A percentile compares a stretch with the other conserved stretches of the same genome.
phyloP scores from a whole-genome alignment of 2,113 vertebrate genomes.

The Chaetodon auriga region DNA sequence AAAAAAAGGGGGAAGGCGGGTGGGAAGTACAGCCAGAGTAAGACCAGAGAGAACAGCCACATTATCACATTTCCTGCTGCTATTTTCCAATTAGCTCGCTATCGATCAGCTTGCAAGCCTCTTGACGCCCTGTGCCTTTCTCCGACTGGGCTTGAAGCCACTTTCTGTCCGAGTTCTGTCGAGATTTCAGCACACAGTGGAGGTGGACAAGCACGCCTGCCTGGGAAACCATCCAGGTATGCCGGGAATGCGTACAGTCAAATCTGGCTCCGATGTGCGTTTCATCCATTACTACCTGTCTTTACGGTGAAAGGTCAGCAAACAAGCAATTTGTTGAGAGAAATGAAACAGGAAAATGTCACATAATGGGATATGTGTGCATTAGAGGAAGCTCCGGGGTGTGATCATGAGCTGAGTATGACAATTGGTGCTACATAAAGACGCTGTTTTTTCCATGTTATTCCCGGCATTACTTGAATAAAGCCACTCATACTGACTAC shows the following conservation, averaged over 20 bases:
- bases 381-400: slow-evolving; percentile 12
- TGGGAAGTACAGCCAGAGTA: slow-evolving; percentile 40
- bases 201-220: slow-evolving; percentile 36
- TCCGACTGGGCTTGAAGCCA: slow-evolving; percentile 64
- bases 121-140: slow-evolving; percentile 53
- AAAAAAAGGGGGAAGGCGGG: slow-evolving; percentile 1
- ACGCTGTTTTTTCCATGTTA: not conserved
- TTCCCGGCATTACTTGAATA: not conserved
- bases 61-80: slow-evolving; percentile 79
- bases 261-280: slow-evolving; percentile 3
- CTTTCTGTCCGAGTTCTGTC: slow-evolving; percentile 56
- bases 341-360: slow-evolving; percentile 8
- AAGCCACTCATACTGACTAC: not conserved
- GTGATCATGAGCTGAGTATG: slow-evolving; percentile 1
- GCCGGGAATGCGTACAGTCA: not conserved
- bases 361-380: not conserved
- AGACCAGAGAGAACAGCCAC: slow-evolving; percentile 59
- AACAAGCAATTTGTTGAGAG: not conserved
- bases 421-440: slow-evolving; percentile 1
- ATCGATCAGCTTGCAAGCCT: slow-evolving; percentile 68
- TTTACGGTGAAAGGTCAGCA: not conserved
- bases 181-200: slow-evolving; percentile 38
- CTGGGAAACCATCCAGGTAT: slow-evolving; percentile 43
- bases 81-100: slow-evolving; percentile 79
- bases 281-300: slow-evolving; percentile 8